These are phyloP conservation scores for Himalopsyche anomala DNA, from an alignment of 2,888 invertebrate species.

Conservation along the genomic window DNA sequence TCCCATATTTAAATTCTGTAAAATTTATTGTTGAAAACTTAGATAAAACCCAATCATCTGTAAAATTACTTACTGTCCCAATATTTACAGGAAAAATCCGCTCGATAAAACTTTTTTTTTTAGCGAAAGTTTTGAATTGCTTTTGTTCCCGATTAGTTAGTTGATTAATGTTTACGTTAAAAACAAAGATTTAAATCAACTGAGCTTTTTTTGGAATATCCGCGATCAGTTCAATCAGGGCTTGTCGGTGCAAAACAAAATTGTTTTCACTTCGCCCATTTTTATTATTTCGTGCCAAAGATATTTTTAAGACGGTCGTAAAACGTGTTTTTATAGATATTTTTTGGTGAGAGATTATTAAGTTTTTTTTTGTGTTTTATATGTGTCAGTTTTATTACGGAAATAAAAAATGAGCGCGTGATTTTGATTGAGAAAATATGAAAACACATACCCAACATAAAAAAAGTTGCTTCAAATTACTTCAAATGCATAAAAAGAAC, in stretches of 20 bases:
- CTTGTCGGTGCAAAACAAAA: conserved; percentile 8
- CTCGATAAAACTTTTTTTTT: conserved; percentile 41
- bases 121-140: conserved; percentile 58
- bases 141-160: conserved; percentile 64
- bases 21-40: neutral
- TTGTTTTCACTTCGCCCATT: conserved; percentile 7
- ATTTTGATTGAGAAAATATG: conserved; percentile 10
- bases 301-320: conserved; percentile 24
- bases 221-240: neutral
- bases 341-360: conserved; percentile 8
- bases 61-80: conserved; percentile 29
- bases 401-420: conserved; percentile 1
- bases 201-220: neutral
- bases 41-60: conserved; percentile 16
- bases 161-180: conserved; percentile 64
- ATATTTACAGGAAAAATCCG: conserved; percentile 23
- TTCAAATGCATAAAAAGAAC: too few relatives aligned
- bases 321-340: neutral
- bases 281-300: neutral
- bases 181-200: conserved; percentile 65
- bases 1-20: conserved; percentile 12
- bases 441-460: neutral
- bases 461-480: too few relatives aligned
- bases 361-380: conserved; percentile 3
- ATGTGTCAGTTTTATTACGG: conserved; percentile 22